Evolutionary conservation across 2,888 invertebrate species (phyloP).

Genomic region (Operophtera brumata): DNA sequence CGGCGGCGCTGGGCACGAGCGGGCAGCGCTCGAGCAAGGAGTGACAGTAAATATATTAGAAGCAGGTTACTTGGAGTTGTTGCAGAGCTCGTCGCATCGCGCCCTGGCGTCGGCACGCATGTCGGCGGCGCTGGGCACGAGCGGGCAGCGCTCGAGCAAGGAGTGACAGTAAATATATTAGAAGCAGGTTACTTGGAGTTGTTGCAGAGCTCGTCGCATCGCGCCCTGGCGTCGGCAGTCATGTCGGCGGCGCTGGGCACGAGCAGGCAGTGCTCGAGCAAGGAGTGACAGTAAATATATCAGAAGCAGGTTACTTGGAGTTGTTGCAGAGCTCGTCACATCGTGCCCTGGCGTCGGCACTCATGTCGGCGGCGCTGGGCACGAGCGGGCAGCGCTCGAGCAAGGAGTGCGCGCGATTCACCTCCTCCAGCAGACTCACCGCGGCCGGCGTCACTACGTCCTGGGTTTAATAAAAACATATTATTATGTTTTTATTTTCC

Average conservation of each 20-base stretch:
- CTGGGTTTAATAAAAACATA: conserved; percentile 35
- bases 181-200: conserved; percentile 51
- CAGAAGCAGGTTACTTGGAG: conserved; percentile 51
- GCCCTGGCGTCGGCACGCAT: no score
- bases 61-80: no score
- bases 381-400: conserved; percentile 39
- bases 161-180: no score
- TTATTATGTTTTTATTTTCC: no score
- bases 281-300: no score
- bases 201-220: conserved; percentile 44
- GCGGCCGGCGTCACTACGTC: conserved; percentile 34
- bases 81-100: no score
- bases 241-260: conserved; percentile 35
- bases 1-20: no score
- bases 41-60: no score
- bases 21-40: conserved; percentile 40
- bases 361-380: conserved; percentile 32
- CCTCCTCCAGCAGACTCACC: conserved; percentile 37
- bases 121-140: no score
- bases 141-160: conserved; percentile 35
- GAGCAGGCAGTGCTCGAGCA: conserved; percentile 38
- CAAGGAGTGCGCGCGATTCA: conserved; percentile 29
- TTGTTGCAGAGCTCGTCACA: conserved; percentile 46
- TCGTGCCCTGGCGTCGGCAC: conserved; percentile 35
- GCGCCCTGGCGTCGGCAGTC: conserved; percentile 34